These are phyloP conservation scores for Semotilus atromaculatus DNA, from an alignment of 2,797 vertebrate species.

Conservation along the genomic window DNA sequence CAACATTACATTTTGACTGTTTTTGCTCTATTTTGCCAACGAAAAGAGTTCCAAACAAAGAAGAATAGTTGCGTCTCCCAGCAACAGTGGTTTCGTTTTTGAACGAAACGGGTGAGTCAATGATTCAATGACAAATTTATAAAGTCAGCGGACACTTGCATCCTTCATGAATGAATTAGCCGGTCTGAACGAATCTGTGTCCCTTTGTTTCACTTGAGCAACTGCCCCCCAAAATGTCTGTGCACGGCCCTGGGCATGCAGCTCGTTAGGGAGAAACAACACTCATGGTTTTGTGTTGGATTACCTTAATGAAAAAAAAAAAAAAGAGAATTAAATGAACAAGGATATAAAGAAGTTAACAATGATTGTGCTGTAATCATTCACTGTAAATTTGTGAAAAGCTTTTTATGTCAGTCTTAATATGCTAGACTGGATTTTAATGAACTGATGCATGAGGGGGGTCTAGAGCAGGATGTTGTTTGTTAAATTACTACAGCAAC, in stretches of 20 bases:
- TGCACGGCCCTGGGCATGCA: background rate
- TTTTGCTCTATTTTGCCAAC: no score
- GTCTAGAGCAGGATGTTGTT: slow-evolving; percentile 2
- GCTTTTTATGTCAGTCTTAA: slow-evolving; percentile 4
- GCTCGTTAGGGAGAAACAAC: background rate
- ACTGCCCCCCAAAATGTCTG: background rate
- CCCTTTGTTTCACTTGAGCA: background rate
- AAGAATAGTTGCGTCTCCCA: background rate
- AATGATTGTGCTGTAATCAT: background rate
- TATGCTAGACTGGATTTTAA: background rate
- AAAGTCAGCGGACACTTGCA: no score
- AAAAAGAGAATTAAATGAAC: background rate
- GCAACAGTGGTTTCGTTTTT: background rate
- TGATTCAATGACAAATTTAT: no score
- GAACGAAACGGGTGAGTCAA: background rate
- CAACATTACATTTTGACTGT: background rate
- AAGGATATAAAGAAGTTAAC: background rate
- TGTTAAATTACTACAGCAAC: slow-evolving; percentile 4
- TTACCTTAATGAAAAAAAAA: background rate
- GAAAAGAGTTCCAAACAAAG: no score
- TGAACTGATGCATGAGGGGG: background rate
- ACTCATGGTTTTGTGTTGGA: background rate
- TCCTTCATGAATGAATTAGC: no score
- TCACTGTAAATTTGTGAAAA: slow-evolving; percentile 1
- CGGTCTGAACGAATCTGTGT: no score